Evolutionary conservation across 2,888 invertebrate genomes (phyloP), one percentile per base, ranked within the genome.

Genomic region (Artemia sinica): DNA sequence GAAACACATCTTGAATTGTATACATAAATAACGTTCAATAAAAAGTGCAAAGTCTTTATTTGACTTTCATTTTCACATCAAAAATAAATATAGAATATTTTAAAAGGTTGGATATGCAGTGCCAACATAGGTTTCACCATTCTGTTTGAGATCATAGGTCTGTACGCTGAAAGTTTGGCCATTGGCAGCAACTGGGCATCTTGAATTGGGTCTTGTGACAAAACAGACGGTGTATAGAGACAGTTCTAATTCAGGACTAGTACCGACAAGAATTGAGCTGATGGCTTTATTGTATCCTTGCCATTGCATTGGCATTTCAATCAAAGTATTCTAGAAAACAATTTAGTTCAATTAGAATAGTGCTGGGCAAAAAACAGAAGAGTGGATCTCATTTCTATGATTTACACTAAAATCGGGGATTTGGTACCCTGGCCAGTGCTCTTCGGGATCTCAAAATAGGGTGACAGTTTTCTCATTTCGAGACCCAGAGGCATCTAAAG

Each of bases 201-300:
- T 82, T 70, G 82, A 80, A 74, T 88, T 87, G 0, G 87, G 84
- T 68, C 90, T 83, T 13, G 87, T 80, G 65, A 89, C 80, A 77
- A 88, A 92, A 76, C 94, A 95, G 7, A 91, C 82, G 0, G 92
- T 89, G 77, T 91, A 94, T 4, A 94, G 77, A 0, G 93, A 89
- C 79, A 95, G 83, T 78, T 95, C 94, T 72, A 93, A 80, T 78
- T 94, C 94, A 0, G 94, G 94, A 68, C 91, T 91, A 1, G 89
- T 89, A 48, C 91, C 91, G 71, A 91, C 81, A 74, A 91, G 89
- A 80, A 90, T 82, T 0, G 84, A 82, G 68, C 86, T 86, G 0
- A 88, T 87, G 0, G 90, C 89, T 75, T 91, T 91, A 72, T 85
- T 84, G 2, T 83, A 78, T 1, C 84, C 84, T 75, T 85, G 83